phyloP scores from a whole-genome alignment of 2,113 vertebrate genomes.

The Spheniscus mendiculus region DNA sequence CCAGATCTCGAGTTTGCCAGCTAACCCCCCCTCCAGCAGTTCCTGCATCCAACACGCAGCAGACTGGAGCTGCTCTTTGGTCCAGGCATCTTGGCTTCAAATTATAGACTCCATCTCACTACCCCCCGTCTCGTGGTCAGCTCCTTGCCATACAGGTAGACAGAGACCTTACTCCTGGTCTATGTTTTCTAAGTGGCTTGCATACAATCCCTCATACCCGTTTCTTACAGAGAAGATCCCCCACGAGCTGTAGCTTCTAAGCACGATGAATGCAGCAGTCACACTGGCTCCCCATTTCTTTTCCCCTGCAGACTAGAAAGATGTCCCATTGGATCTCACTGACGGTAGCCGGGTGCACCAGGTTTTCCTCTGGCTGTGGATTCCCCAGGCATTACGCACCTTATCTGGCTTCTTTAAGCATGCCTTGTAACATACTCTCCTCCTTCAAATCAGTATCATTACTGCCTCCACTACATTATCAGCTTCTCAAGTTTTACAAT shows the following conservation, averaged over 20 bases:
- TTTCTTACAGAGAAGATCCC: not conserved
- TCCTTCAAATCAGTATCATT: not conserved
- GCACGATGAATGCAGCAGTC: not conserved
- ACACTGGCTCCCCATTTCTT: not conserved
- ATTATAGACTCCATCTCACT: not conserved
- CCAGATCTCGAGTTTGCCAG: accelerated
- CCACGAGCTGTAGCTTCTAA: not conserved
- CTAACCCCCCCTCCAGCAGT: not conserved
- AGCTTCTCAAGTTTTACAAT: not conserved
- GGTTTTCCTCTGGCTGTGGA: not conserved
- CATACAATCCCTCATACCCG: not conserved
- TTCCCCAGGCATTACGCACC: not conserved
- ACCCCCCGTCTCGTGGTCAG: not conserved
- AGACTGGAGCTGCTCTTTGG: not conserved
- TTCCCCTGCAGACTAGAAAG: not conserved
- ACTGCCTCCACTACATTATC: not conserved
- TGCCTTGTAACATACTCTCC: not conserved
- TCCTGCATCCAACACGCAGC: not conserved
- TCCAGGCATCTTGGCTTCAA: not conserved
- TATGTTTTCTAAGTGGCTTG: not conserved
- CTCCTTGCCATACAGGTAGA: not conserved
- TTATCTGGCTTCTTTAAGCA: not conserved
- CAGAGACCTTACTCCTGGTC: not conserved
- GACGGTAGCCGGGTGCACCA: not conserved
- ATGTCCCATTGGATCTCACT: not conserved